Evolutionary conservation across 2,113 vertebrate genomes (phyloP).

Genomic region (Oncorhynchus keta): DNA sequence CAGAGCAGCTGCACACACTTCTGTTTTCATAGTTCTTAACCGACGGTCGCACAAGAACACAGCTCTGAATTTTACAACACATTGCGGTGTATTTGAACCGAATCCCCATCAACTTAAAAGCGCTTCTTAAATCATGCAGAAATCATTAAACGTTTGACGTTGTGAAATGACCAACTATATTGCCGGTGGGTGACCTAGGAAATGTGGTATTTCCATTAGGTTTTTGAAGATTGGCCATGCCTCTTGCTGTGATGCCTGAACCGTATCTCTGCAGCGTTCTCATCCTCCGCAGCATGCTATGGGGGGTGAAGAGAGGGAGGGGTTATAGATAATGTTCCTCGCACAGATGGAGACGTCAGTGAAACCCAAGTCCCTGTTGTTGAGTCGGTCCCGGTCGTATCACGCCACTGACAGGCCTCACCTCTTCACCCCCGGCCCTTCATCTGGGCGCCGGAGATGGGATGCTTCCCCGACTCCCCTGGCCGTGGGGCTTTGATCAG

Average conservation of each 20-base stretch:
- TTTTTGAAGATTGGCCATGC: conserved; percentile 6
- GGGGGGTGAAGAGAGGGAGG: background rate
- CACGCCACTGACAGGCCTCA: background rate
- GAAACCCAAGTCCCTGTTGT: conserved; percentile 9
- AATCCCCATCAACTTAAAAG: background rate
- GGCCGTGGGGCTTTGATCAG: conserved; percentile 15
- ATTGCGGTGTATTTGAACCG: background rate
- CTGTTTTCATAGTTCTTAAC: background rate
- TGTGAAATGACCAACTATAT: background rate
- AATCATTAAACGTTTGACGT: background rate
- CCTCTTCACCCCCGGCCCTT: conserved; percentile 11
- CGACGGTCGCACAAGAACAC: background rate
- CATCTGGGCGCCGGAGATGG: background rate
- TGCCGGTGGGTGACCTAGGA: background rate
- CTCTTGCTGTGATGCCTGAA: background rate
- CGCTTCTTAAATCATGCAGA: background rate
- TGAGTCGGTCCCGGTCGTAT: background rate
- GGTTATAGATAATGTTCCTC: conserved; percentile 6
- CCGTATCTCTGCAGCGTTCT: background rate
- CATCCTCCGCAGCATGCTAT: background rate
- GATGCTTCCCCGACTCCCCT: background rate
- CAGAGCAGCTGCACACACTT: conserved; percentile 1
- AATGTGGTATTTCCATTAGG: background rate
- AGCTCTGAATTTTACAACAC: background rate
- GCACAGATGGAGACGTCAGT: conserved; percentile 15